Evolutionary conservation across 2,797 vertebrate species (phyloP), one percentile per base, ranked within the genome.

Genomic region (Schizopygopsis pylzovi): DNA sequence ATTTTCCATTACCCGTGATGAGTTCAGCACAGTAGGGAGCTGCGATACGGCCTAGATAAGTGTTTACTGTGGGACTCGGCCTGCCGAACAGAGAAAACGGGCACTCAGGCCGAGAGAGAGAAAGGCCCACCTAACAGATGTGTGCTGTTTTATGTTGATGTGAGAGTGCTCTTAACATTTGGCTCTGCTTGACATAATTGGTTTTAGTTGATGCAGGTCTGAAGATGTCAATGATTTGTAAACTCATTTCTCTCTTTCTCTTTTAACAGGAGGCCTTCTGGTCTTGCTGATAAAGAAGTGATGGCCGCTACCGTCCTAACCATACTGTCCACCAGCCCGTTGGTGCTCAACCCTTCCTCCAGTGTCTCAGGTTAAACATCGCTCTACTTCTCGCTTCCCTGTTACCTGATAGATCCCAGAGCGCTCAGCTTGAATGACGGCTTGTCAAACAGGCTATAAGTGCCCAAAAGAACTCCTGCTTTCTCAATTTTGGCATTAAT

Each of bases 301-400:
- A 97, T 98, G 96, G 97, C 97, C 0, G 97, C 97, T 1, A 94
- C 97, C 0, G 97, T 98, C 90, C 96, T 98, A 91, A 97, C 97
- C 86, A 97, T 96, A 85, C 94, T 98, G 87, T 98, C 97, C 56
- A 96, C 96, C 89, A 97, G 97, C 81, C 96, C 97, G 0, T 92
- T 97, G 92, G 96, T 97, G 91, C 95, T 96, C 18, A 92, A 93
- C 89, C 92, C 95, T 87, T 92, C 95, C 0, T 91, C 93, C 0
- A 91, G 93, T 84, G 63, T 94, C 84, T 94, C 95, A 85, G 91
- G 94, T 92, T 76, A 67, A 73, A 56, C 71, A 39, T 13, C 12
- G 25, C 59, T 70, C 15, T 68, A 10, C 5, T 16, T 47, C 33
- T 67, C 6, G 1, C 28, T 13, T 9, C 15, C 28, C 18, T 49